phyloP scores from a whole-genome alignment of 1,140 invertebrate species.

The Atopsyche davidsoni region DNA sequence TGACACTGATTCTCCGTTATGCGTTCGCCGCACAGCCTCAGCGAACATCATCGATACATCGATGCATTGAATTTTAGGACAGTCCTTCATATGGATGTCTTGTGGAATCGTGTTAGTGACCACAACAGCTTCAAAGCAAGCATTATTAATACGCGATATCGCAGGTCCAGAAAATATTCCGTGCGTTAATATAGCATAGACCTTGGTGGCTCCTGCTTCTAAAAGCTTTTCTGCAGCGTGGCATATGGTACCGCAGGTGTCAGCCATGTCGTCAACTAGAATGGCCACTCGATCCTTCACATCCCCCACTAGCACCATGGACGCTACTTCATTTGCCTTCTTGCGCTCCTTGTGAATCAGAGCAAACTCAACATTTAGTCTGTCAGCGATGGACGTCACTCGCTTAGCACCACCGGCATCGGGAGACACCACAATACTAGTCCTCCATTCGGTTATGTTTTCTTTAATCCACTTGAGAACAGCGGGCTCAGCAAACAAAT shows the following conservation, averaged over 20 bases:
- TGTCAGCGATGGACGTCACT: constrained; percentile 65
- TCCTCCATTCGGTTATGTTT: constrained; percentile 95
- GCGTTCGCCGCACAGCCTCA: constrained; percentile 92
- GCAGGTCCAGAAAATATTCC: constrained; percentile 98
- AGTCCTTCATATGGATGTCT: constrained; percentile 95
- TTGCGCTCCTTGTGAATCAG: constrained; percentile 98
- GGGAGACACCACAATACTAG: constrained; percentile 96
- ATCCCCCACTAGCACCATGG: constrained; percentile 98
- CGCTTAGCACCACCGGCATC: constrained; percentile 98
- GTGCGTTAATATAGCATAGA: constrained; percentile 98
- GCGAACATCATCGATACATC: constrained; percentile 99
- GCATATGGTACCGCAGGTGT: constrained; percentile 98
- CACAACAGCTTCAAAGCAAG: constrained; percentile 96
- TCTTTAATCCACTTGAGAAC: constrained; percentile 99
- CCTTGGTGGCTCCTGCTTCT: constrained; percentile 92
- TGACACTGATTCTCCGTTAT: constrained; percentile 95
- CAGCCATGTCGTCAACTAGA: constrained; percentile 98
- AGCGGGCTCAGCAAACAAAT: constrained; percentile 97
- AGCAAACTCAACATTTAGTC: constrained; percentile 97
- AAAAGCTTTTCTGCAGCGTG: constrained; percentile 95
- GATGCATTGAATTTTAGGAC: constrained; percentile 91
- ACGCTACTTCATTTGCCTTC: constrained; percentile 96
- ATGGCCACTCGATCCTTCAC: constrained; percentile 96
- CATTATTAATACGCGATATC: constrained; percentile 92
- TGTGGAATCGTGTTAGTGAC: constrained; percentile 99